These are phyloP conservation scores for Nothoprocta pentlandii DNA, from an alignment of 2,113 vertebrate genomes.

Conservation along the genomic window DNA sequence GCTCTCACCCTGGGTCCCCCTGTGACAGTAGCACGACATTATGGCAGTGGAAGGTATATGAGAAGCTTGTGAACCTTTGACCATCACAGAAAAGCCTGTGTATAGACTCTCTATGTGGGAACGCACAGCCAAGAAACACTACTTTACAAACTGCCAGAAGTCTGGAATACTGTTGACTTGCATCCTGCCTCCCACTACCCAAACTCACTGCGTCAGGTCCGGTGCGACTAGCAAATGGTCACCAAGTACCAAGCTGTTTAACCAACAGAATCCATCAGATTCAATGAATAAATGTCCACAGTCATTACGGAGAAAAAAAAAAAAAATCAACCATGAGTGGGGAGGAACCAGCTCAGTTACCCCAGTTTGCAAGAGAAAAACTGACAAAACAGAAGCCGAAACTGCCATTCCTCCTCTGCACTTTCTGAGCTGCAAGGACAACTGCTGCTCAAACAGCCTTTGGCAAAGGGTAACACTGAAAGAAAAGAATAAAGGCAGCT, in stretches of 20 bases:
- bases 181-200: background rate
- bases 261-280: background rate
- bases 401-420: background rate
- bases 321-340: background rate
- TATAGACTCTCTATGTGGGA: background rate
- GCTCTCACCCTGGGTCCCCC: background rate
- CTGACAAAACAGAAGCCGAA: background rate
- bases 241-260: background rate
- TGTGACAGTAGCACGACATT: background rate
- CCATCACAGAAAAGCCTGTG: background rate
- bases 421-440: background rate
- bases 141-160: background rate
- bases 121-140: background rate
- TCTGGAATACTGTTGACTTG: background rate
- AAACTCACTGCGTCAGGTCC: background rate
- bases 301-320: background rate
- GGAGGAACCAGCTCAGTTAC: background rate
- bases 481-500: background rate
- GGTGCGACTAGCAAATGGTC: background rate
- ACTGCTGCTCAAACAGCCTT: background rate
- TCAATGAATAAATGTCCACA: background rate
- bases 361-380: background rate
- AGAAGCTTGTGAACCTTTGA: background rate
- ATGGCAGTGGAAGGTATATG: background rate
- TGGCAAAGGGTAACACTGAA: background rate